Conservation (phyloP, 2,888 invertebrate genomes). For the Emmelina monodactyla region DNA sequence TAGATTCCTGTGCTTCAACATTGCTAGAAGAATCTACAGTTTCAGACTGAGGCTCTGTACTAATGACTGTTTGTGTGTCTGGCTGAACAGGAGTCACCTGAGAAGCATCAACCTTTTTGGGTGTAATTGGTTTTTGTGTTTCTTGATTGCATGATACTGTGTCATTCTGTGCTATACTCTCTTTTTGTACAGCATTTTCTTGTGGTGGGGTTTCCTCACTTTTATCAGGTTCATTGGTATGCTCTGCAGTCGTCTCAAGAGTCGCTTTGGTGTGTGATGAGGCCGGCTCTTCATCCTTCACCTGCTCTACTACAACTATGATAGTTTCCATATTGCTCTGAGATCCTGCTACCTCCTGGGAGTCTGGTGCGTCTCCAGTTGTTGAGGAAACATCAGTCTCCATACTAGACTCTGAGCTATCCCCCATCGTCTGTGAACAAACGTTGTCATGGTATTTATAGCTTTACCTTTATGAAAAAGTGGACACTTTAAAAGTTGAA, state of each 20-base stretch:
- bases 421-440: slow-evolving; percentile 51
- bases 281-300: slow-evolving; percentile 27
- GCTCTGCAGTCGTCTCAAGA: slow-evolving; percentile 1
- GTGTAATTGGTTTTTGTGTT: slow-evolving; percentile 2
- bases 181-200: neutral
- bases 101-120: slow-evolving; percentile 3
- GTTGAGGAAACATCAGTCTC: slow-evolving; percentile 53
- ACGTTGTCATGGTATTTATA: slow-evolving; percentile 32
- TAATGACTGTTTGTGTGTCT: slow-evolving; percentile 8
- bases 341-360: slow-evolving; percentile 31
- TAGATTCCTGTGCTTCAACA: slow-evolving; percentile 12
- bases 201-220: neutral
- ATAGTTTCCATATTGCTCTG: slow-evolving; percentile 40
- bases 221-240: slow-evolving; percentile 1
- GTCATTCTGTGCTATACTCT: no score
- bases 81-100: neutral
- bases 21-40: slow-evolving; percentile 25
- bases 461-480: slow-evolving; percentile 21
- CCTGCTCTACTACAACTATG: slow-evolving; percentile 39
- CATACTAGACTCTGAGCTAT: slow-evolving; percentile 42
- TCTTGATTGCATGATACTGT: neutral
- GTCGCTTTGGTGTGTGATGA: slow-evolving; percentile 9
- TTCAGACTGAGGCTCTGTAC: slow-evolving; percentile 17
- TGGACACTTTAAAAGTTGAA: no score
- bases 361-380: slow-evolving; percentile 36